A percentile compares a stretch with the other conserved stretches of the same genome.
These are phyloP conservation scores for Channa maculata DNA, from an alignment of 2,113 vertebrate species.

Conservation along the genomic window DNA sequence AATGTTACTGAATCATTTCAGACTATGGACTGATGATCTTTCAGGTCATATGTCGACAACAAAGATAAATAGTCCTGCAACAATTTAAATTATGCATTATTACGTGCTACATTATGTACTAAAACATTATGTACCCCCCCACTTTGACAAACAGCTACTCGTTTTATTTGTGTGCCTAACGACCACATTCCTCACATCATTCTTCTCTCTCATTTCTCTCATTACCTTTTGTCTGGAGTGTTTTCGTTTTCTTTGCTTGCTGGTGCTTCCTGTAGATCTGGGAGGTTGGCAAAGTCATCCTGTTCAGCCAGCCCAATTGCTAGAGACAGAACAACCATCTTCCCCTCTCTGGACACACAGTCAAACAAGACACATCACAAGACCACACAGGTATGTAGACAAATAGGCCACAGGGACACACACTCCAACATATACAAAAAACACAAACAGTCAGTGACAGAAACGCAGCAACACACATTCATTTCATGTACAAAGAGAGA, in stretches of 20 bases:
- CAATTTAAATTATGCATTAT: neutral
- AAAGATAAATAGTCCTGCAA: constrained; percentile 5
- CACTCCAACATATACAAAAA: constrained; percentile 3
- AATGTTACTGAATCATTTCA: neutral
- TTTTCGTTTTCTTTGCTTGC: constrained; percentile 89
- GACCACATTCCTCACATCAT: constrained; percentile 17
- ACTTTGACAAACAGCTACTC: constrained; percentile 16
- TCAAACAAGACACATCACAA: constrained; percentile 61
- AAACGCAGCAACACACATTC: constrained; percentile 45
- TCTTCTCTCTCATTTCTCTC: constrained; percentile 27
- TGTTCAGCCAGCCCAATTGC: constrained; percentile 98
- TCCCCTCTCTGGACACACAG: constrained; percentile 92
- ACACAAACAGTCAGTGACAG: constrained; percentile 40
- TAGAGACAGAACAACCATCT: constrained; percentile 99
- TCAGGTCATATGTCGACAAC: neutral
- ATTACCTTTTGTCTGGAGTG: constrained; percentile 98
- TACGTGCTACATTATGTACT: too few species aligned
- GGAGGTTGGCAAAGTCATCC: constrained; percentile 99
- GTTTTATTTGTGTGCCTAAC: constrained; percentile 2
- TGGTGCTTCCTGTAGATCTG: constrained; percentile 95
- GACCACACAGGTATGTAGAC: constrained; percentile 49
- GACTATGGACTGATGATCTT: constrained; percentile 9
- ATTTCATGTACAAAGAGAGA: constrained; percentile 61
- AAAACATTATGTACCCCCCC: neutral
- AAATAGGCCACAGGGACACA: constrained; percentile 33